Base-by-base conservation (phyloP, 2,113 vertebrate genomes). In the Strigops habroptila region DNA sequence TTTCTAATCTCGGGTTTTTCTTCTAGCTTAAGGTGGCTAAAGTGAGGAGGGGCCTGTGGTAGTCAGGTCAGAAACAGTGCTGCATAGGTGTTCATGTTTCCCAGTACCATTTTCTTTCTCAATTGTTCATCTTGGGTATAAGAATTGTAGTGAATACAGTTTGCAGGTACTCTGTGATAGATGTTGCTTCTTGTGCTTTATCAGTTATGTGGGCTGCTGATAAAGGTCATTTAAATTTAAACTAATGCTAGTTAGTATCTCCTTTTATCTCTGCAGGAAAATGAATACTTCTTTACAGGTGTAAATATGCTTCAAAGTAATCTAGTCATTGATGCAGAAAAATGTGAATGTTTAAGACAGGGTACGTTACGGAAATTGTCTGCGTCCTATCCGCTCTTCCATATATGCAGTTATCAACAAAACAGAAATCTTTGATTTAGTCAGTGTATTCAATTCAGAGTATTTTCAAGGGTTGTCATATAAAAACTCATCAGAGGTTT, bases 101-200 rank as follows among this genome's bases (percentile, higher is more conserved):
- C 46, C 18, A 22, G 4, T 84, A 24, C 39, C 1, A 3, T 51
- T 68, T 83, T 71, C 8, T 82, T 65, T 59, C 28, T 78, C 37
- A 43, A 0, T 18, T 87, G 39, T 7, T 41, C 6, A 1, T 57
- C 1, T 4, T 52, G 31, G 4, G 3, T 41, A 5, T n/a, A 6
- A 17, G 35, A 65, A 33, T 28, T 57, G 27, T 23, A n/a, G 31
- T 25, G 37, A 71, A 23, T 84, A 10, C 5, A 43, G 16, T 12
- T 16, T 30, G 22, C 14, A 64, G 53, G n/a, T 21, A 62, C 73
- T 53, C 69, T 81, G 55, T 35, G 83, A 17, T 3, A 37, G 30
- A 8, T 44, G 12, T 6, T 84, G 41, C 23, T 77, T 68, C 77
- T 92, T 60, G 13, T 5, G 43, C n/a, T 21, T 28, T 82, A 53